Evolutionary conservation across 2,888 invertebrate species (phyloP).

Genomic region (Tetragonisca angustula): DNA sequence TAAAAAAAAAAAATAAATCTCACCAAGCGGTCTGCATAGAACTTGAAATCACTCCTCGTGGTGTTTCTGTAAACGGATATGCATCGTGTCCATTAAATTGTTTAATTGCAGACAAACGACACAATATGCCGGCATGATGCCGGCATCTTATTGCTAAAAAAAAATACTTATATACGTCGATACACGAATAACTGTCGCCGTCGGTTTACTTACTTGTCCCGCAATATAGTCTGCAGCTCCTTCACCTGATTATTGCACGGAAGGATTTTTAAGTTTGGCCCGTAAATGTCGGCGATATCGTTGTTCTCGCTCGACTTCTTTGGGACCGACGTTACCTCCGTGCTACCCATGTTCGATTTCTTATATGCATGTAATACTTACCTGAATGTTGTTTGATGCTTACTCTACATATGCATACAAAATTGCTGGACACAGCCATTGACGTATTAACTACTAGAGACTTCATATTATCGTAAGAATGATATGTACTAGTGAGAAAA

Average conservation of each 20-base stretch:
- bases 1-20: constrained; percentile 66
- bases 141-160: constrained; percentile 7
- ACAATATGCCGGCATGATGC: constrained; percentile 17
- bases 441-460: constrained; percentile 2
- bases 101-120: constrained; percentile 4
- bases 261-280: constrained; percentile 89
- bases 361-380: constrained; percentile 18
- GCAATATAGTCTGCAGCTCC: constrained; percentile 93
- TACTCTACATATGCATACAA: background rate
- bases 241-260: constrained; percentile 92
- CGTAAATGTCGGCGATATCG: constrained; percentile 86
- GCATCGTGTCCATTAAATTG: constrained; percentile 20
- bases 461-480: background rate
- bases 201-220: constrained; percentile 90
- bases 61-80: constrained; percentile 90
- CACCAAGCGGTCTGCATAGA: constrained; percentile 97
- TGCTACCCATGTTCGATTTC: constrained; percentile 72
- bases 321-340: constrained; percentile 65
- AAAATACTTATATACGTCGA: background rate
- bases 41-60: constrained; percentile 97
- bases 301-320: constrained; percentile 74
- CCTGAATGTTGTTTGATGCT: background rate
- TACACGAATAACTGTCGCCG: background rate
- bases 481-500: constrained; percentile 6
- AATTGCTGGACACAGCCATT: background rate